These are phyloP conservation scores for Desmodus rotundus DNA, from an alignment of 2,113 vertebrate species.

Conservation along the genomic window DNA sequence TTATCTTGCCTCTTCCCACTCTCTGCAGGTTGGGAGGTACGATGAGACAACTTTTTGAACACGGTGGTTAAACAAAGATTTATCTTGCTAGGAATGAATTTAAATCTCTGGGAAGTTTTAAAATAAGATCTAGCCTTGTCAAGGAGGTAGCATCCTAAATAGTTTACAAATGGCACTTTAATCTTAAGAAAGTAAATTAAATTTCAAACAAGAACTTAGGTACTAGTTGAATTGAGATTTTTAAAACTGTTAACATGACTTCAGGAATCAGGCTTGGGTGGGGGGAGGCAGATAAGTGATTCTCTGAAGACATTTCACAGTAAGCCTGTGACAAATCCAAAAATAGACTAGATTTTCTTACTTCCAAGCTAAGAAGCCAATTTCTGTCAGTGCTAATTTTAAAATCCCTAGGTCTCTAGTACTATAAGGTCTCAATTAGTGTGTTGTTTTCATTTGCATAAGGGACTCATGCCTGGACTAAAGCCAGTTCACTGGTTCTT, in stretches of 20 bases:
- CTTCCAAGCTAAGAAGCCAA: background rate
- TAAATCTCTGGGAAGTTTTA: constrained; percentile 16
- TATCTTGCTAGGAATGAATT: background rate
- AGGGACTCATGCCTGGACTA: background rate
- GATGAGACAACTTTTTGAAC: background rate
- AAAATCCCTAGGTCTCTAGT: background rate
- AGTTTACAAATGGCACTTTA: background rate
- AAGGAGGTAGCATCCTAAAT: background rate
- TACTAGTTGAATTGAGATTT: background rate
- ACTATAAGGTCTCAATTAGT: background rate
- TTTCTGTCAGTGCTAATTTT: background rate
- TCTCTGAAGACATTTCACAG: background rate
- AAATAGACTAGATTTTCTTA: background rate
- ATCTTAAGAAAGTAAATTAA: background rate
- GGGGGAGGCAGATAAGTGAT: accelerated
- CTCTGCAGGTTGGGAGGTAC: background rate
- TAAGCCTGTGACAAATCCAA: background rate
- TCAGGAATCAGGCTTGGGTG: background rate
- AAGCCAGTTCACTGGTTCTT: background rate
- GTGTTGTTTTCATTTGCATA: background rate
- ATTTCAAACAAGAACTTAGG: background rate
- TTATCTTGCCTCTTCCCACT: background rate
- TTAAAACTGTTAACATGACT: background rate
- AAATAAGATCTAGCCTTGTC: background rate
- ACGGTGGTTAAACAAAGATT: background rate